These are phyloP conservation scores for honey bee (Apis mellifera) DNA, from an alignment of 1,140 invertebrate genomes.

Conservation along the genomic window DNA sequence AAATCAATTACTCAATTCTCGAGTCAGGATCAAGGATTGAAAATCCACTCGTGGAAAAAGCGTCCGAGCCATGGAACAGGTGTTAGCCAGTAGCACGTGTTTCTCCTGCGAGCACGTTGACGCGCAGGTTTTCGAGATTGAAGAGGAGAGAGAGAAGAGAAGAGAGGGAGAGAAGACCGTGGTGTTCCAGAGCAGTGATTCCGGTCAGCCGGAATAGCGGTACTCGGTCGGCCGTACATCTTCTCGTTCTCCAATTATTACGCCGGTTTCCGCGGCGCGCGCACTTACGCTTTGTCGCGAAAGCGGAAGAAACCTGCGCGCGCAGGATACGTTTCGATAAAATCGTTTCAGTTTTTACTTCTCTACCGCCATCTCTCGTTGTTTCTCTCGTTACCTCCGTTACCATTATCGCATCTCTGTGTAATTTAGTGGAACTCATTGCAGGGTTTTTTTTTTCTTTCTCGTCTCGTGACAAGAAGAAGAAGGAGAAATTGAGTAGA, in stretches of 20 bases:
- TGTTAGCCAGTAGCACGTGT: conserved; percentile 34
- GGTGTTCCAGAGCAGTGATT: conserved; percentile 80
- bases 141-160: neutral
- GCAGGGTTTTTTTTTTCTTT: neutral
- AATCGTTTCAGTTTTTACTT: conserved; percentile 50
- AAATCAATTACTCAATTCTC: too few relatives aligned
- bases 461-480: neutral
- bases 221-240: conserved; percentile 70
- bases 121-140: neutral
- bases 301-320: conserved; percentile 67
- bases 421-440: conserved; percentile 42
- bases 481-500: neutral
- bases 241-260: conserved; percentile 72
- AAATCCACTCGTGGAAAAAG: neutral
- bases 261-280: conserved; percentile 62
- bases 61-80: neutral
- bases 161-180: conserved; percentile 47
- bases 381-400: neutral
- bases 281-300: conserved; percentile 65
- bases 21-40: neutral
- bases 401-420: neutral
- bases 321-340: conserved; percentile 42
- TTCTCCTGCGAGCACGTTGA: conserved; percentile 1
- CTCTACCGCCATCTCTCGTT: conserved; percentile 13
- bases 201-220: conserved; percentile 80